These are phyloP conservation scores for Pelecanoides urinatrix DNA, from an alignment of 2,113 vertebrate genomes.

Conservation along the genomic window DNA sequence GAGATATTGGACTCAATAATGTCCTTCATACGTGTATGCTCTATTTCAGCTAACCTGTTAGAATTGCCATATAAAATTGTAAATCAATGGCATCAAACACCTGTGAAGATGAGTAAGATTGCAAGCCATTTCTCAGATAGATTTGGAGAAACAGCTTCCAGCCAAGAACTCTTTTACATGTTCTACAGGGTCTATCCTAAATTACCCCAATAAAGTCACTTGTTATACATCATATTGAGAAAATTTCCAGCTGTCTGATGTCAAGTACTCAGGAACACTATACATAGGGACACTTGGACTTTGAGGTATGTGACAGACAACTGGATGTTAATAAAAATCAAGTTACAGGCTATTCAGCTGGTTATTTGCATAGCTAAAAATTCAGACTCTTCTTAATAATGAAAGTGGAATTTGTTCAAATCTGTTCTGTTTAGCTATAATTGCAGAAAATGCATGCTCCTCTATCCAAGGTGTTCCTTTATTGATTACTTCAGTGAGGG, in stretches of 20 bases:
- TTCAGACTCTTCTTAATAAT: constrained; percentile 14
- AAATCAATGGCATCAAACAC: constrained; percentile 69
- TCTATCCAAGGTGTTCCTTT: neutral
- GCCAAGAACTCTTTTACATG: constrained; percentile 56
- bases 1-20: constrained; percentile 70
- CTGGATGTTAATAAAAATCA: constrained; percentile 47
- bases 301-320: neutral
- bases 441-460: neutral
- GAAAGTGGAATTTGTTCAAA: constrained; percentile 19
- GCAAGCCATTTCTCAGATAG: constrained; percentile 62
- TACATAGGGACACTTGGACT: constrained; percentile 34
- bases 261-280: constrained; percentile 31
- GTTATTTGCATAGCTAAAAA: constrained; percentile 46
- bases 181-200: constrained; percentile 58
- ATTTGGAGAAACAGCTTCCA: constrained; percentile 64
- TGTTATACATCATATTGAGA: constrained; percentile 54
- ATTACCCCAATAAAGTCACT: constrained; percentile 63
- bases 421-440: neutral
- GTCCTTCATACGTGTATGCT: constrained; percentile 63
- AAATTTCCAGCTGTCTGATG: constrained; percentile 55
- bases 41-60: constrained; percentile 73
- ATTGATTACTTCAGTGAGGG: constrained; percentile 13
- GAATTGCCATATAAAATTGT: constrained; percentile 67
- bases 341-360: constrained; percentile 10
- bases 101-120: constrained; percentile 66